Conservation (phyloP, 2,888 invertebrate genomes). For the Hipparchia semele region DNA sequence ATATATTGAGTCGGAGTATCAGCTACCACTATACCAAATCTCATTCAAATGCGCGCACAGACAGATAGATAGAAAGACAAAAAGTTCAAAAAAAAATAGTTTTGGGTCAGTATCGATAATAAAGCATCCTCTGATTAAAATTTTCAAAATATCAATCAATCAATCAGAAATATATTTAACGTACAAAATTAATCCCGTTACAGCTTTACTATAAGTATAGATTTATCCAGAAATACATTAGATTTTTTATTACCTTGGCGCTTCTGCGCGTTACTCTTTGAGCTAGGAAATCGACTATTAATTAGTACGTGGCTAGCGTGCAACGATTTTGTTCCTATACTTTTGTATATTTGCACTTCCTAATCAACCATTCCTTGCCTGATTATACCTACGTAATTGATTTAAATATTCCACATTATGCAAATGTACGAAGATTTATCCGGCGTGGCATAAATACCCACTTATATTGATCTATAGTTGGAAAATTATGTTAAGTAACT, state of each 20-base stretch:
- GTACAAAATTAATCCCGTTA: no score
- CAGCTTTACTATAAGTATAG: no score
- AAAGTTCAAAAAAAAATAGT: no score
- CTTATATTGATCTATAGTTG: conserved; percentile 6
- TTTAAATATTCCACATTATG: conserved; percentile 30
- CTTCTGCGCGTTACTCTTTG: conserved; percentile 47
- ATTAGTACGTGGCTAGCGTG: conserved; percentile 51
- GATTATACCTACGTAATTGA: conserved; percentile 37
- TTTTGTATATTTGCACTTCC: conserved; percentile 48
- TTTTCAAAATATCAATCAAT: no score
- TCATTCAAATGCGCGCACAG: no score
- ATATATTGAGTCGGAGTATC: no score
- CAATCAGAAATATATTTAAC: no score
- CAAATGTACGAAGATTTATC: conserved; percentile 13
- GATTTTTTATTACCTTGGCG: neutral
- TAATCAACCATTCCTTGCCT: conserved; percentile 43
- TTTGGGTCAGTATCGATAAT: no score
- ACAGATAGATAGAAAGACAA: no score
- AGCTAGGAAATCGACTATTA: conserved; percentile 61
- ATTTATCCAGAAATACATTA: no score
- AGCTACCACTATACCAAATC: no score
- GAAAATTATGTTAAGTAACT: neutral
- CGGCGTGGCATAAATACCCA: conserved; percentile 31
- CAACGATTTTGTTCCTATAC: conserved; percentile 52
- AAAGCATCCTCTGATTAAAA: no score